Percentiles rank a stretch among this genome's conserved stretches.
Conservation (phyloP, 2,113 vertebrate species). For the Tragulus kanchil region DNA sequence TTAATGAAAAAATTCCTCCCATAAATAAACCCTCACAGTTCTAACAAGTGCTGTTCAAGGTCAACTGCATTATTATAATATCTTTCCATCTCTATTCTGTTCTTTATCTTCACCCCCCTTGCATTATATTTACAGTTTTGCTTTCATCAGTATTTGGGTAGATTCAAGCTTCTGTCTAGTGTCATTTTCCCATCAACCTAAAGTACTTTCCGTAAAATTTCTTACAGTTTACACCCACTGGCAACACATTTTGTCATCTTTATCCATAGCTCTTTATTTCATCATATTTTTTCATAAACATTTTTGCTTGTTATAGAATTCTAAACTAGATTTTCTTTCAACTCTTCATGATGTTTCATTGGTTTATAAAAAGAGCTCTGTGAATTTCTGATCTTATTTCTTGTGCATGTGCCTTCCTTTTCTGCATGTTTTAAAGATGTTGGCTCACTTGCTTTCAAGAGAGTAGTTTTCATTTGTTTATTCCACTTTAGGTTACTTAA, state of each 20-base stretch:
- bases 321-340: neutral
- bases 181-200: neutral
- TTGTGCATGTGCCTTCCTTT: neutral
- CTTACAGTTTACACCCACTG: neutral
- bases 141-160: neutral
- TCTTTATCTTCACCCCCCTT: neutral
- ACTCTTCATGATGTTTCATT: neutral
- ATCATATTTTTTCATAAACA: neutral
- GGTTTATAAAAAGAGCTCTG: neutral
- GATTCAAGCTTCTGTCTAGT: neutral
- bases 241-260: neutral
- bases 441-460: neutral
- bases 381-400: neutral
- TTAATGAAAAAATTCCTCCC: neutral
- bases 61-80: neutral
- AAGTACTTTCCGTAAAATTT: neutral
- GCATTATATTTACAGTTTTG: neutral
- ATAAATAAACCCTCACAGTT: neutral
- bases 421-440: neutral
- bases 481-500: neutral
- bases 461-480: neutral
- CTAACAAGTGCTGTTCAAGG: neutral
- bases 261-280: neutral
- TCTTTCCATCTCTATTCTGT: neutral
- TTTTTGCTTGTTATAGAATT: neutral